These are phyloP conservation scores for Orchesella flavescens DNA, from an alignment of 2,888 invertebrate genomes.

Conservation along the genomic window DNA sequence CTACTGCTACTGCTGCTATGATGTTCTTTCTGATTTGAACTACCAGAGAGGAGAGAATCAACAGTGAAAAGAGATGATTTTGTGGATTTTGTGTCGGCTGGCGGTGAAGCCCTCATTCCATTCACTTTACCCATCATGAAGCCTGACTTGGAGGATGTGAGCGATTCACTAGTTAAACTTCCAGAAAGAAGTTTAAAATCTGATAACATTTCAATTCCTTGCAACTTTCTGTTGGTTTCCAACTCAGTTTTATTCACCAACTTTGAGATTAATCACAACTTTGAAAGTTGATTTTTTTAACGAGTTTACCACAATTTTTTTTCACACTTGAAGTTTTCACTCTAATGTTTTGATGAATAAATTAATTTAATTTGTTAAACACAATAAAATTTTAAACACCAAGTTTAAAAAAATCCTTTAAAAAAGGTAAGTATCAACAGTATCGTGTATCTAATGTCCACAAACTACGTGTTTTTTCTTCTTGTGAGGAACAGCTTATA, in stretches of 20 bases:
- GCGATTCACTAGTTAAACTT: slow-evolving; percentile 62
- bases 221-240: background rate
- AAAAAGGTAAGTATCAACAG: too few species aligned
- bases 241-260: background rate
- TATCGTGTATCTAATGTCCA: background rate
- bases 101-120: slow-evolving; percentile 22
- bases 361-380: too few species aligned
- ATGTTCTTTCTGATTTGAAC: slow-evolving; percentile 46
- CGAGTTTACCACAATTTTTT: background rate
- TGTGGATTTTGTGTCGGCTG: slow-evolving; percentile 50
- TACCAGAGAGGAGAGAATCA: slow-evolving; percentile 68
- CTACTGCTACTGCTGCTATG: slow-evolving; percentile 39
- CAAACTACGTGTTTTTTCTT: slow-evolving; percentile 8
- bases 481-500: slow-evolving; percentile 50
- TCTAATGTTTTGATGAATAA: too few species aligned
- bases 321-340: background rate
- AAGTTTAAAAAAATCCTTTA: background rate
- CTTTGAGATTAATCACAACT: background rate
- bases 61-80: slow-evolving; percentile 72
- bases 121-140: slow-evolving; percentile 49
- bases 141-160: slow-evolving; percentile 54
- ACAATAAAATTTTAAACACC: background rate
- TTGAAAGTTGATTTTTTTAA: too few species aligned
- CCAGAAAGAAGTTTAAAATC: slow-evolving; percentile 66
- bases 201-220: slow-evolving; percentile 70